Base-by-base conservation (phyloP, 2,113 vertebrate species). In the Columba janthina region DNA sequence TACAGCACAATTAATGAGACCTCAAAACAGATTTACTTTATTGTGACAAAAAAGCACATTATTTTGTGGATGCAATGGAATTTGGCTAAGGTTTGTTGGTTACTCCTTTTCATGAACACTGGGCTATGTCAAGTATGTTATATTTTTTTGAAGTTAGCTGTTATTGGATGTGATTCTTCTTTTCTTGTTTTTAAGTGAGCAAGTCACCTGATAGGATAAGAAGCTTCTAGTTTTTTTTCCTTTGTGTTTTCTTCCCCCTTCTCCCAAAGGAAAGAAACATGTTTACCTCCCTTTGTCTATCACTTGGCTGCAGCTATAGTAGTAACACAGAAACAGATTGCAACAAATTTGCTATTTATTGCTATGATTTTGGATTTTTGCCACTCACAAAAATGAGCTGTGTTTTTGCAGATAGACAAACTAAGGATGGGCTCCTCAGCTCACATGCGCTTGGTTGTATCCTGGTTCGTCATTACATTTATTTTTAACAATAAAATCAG, bases 271-370 rank as follows among this genome's bases (percentile, higher is more conserved):
- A 86, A 86, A 74, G 66, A 85, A 94, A 53, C 18, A 11, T 88
- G 71, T 96, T 94, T 89, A 88, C 82, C 38, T 95, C 66, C 56
- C 75, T 93, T 95, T 96, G 95, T 96, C 91, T 96, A 31, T 82
- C 93, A 70, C 72, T 96, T 96, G 81, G 71, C 62, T 95, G 56
- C 78, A 85, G 48, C 89, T 84, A 29, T 57, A 85, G 48, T 88
- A 95, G 76, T 94, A 94, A 91, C 90, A 88, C 34, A 92, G 91
- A 96, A 94, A 77, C 95, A 96, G 94, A 94, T 94, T 97, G 92
- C 82, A 93, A 54, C 5, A 21, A 88, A 93, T 94, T 89, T 95
- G 60, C 94, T 96, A 93, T 96, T 93, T 95, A 89, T 81, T 94
- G 44, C 94, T 75, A n/a, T 80, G 51, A 76, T 66, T 91, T 89